Conservation (phyloP, 2,888 invertebrate genomes). For the Athrips mouffetella region DNA sequence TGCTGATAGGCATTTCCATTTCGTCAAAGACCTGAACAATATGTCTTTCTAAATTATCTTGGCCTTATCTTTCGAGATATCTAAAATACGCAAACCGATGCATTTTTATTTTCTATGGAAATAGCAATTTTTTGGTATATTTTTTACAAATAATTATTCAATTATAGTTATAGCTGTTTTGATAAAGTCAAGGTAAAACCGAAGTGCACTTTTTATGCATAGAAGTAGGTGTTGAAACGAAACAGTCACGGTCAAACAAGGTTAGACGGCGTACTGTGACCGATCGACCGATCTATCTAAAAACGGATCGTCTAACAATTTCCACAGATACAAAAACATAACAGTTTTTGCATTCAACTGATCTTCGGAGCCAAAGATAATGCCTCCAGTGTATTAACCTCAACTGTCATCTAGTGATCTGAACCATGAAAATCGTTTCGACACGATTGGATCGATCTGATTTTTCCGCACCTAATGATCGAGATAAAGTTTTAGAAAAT, state of each 20-base stretch:
- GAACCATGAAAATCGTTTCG: slow-evolving; percentile 61
- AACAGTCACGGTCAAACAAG: slow-evolving; percentile 8
- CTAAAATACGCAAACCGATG: too few relatives aligned
- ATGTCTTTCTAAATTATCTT: too few relatives aligned
- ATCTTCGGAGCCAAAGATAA: slow-evolving; percentile 29
- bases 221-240: neutral
- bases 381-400: slow-evolving; percentile 43
- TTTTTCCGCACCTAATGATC: slow-evolving; percentile 45
- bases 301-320: neutral
- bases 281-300: neutral
- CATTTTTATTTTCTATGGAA: too few relatives aligned
- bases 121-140: too few relatives aligned
- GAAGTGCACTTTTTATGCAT: neutral
- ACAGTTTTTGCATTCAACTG: slow-evolving; percentile 25
- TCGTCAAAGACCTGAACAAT: too few relatives aligned
- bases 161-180: neutral
- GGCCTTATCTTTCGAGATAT: too few relatives aligned
- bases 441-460: slow-evolving; percentile 42
- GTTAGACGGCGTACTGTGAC: slow-evolving; percentile 2
- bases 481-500: slow-evolving; percentile 29
- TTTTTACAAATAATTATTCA: neutral
- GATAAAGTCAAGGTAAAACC: neutral
- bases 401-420: slow-evolving; percentile 39
- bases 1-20: too few relatives aligned
- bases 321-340: neutral